A percentile compares a stretch with the other conserved stretches of the same genome.
phyloP scores from a whole-genome alignment of 2,113 vertebrate species.

The Cichladusa arquata region DNA sequence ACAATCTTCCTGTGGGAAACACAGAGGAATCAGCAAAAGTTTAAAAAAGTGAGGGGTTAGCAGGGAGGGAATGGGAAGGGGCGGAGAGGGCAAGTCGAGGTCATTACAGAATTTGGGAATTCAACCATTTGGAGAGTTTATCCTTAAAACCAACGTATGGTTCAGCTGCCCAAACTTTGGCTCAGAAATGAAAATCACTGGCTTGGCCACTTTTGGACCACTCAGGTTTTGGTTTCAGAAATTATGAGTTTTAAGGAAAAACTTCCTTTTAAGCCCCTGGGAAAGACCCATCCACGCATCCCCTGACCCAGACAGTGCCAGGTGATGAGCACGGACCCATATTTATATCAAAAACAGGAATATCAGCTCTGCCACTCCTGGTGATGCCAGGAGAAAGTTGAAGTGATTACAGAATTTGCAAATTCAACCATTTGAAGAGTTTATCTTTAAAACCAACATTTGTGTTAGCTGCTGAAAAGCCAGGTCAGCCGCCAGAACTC shows the following conservation, averaged over 20 bases:
- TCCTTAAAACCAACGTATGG: accelerated
- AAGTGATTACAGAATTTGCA: background rate
- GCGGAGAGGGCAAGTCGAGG: background rate
- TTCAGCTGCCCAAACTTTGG: background rate
- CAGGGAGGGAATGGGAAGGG: background rate
- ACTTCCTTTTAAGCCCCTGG: background rate
- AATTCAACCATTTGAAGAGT: background rate
- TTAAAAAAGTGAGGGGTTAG: background rate
- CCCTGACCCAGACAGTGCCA: accelerated
- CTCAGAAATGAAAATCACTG: background rate
- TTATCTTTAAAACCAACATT: background rate
- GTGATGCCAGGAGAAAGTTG: background rate
- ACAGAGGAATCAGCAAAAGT: constrained; percentile 64
- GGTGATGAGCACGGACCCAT: accelerated
- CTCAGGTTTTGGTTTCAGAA: background rate
- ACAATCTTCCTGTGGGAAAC: constrained; percentile 87
- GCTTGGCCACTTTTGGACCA: background rate
- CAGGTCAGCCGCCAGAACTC: background rate
- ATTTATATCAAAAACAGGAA: background rate
- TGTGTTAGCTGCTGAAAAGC: background rate
- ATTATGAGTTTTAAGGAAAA: background rate
- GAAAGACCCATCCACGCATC: accelerated
- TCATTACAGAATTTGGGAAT: background rate
- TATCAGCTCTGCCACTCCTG: background rate
- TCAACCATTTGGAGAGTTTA: background rate